These are phyloP conservation scores for Triplophysa bombifrons DNA, from an alignment of 2,797 vertebrate genomes.

Conservation along the genomic window DNA sequence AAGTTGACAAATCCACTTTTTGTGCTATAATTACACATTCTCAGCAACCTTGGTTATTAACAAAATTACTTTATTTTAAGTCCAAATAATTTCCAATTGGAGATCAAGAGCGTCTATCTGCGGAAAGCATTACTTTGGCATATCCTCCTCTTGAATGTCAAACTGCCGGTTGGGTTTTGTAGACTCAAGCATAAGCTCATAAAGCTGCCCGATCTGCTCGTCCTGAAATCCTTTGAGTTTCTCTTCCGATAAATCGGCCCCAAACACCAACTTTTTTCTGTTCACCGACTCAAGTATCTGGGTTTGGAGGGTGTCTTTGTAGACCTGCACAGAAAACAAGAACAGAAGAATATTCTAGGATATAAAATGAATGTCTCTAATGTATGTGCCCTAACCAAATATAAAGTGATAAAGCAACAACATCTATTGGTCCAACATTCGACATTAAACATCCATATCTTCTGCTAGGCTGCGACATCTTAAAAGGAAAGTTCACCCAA, in stretches of 20 bases:
- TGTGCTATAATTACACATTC: neutral
- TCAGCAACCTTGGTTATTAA: constrained; percentile 13
- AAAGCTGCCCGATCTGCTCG: constrained; percentile 89
- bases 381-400: neutral
- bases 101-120: neutral
- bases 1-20: neutral
- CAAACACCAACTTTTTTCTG: constrained; percentile 55
- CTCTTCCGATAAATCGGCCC: constrained; percentile 61
- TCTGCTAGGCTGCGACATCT: neutral
- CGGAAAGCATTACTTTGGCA: constrained; percentile 55
- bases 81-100: neutral
- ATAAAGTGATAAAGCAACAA: neutral
- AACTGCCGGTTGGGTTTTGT: constrained; percentile 85
- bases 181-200: constrained; percentile 90
- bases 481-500: too few species aligned
- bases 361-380: neutral
- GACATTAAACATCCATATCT: neutral
- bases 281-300: constrained; percentile 69
- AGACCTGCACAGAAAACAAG: constrained; percentile 61
- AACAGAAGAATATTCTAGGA: neutral
- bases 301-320: constrained; percentile 72
- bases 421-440: neutral
- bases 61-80: constrained; percentile 1
- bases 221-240: constrained; percentile 81
- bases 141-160: constrained; percentile 73